These are phyloP conservation scores for Xiphophorus maculatus DNA, from an alignment of 2,113 vertebrate genomes.

Conservation along the genomic window DNA sequence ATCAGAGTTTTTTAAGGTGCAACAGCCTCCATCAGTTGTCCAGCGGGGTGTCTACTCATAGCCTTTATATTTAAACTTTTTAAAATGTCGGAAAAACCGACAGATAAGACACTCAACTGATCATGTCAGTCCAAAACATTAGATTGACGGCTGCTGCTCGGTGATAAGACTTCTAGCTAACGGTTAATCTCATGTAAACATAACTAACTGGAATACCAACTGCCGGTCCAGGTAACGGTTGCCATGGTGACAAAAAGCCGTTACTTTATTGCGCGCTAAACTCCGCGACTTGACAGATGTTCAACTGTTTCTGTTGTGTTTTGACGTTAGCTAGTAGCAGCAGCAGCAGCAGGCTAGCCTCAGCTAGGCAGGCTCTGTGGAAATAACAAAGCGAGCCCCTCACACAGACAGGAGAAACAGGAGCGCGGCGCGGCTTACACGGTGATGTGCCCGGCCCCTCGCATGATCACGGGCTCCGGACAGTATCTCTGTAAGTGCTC, in stretches of 20 bases:
- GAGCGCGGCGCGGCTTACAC: constrained; percentile 85
- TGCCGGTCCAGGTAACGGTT: neutral
- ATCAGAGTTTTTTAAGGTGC: neutral
- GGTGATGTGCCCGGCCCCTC: constrained; percentile 96
- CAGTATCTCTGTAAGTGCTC: constrained; percentile 88
- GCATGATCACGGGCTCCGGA: constrained; percentile 93
- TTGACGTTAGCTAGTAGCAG: constrained; percentile 37
- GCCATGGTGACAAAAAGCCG: neutral
- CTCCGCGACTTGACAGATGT: neutral
- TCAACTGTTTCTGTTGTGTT: constrained; percentile 53
- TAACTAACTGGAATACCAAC: neutral
- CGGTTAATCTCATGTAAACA: constrained; percentile 13
- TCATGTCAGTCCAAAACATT: neutral
- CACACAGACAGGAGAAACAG: constrained; percentile 1
- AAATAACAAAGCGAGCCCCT: constrained; percentile 27
- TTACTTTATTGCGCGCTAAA: neutral
- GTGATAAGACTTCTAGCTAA: constrained; percentile 6
- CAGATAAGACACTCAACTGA: neutral
- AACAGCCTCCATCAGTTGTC: constrained; percentile 7
- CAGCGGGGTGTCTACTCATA: neutral
- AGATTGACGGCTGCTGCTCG: neutral
- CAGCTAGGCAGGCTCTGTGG: constrained; percentile 46
- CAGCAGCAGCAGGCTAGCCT: constrained; percentile 35
- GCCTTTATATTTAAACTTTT: neutral
- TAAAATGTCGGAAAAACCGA: neutral